Conservation (phyloP, 2,797 vertebrate species). For the Muscicapa comitata region DNA sequence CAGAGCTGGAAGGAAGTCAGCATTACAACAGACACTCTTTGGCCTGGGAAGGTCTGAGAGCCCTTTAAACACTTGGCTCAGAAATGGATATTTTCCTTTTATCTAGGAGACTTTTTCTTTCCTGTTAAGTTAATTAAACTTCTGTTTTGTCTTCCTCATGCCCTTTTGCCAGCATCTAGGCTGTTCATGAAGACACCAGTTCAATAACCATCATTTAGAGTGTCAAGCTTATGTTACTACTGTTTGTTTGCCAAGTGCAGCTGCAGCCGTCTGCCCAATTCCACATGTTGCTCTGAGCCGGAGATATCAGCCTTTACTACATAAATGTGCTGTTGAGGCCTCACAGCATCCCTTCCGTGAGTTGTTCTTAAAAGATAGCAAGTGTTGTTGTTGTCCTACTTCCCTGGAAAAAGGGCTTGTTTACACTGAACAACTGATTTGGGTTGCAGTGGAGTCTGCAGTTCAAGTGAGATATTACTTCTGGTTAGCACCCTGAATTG, state of each 20-base stretch:
- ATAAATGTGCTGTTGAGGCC: background rate
- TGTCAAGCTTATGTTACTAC: background rate
- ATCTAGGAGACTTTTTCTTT: constrained; percentile 54
- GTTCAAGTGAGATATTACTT: background rate
- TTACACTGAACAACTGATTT: background rate
- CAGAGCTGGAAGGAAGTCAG: constrained; percentile 60
- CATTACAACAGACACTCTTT: constrained; percentile 37
- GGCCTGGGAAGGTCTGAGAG: constrained; percentile 57
- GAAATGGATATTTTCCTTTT: constrained; percentile 43
- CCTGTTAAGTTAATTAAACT: constrained; percentile 60
- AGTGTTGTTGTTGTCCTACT: background rate
- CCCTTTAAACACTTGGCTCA: constrained; percentile 53
- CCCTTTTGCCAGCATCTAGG: constrained; percentile 40
- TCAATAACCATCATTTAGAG: constrained; percentile 2
- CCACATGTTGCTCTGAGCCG: background rate
- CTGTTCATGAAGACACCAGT: background rate
- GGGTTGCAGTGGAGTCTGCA: background rate
- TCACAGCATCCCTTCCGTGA: background rate
- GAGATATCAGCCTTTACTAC: background rate
- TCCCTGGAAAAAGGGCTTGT: background rate
- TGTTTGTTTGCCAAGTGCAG: constrained; percentile 21
- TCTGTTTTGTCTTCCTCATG: constrained; percentile 44
- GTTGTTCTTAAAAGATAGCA: background rate
- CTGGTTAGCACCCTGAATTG: background rate
- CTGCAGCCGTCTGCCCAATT: background rate